A percentile compares a stretch with the other conserved stretches of the same genome.
Conservation (phyloP, 2,797 vertebrate genomes). For the Esox masquinongy region DNA sequence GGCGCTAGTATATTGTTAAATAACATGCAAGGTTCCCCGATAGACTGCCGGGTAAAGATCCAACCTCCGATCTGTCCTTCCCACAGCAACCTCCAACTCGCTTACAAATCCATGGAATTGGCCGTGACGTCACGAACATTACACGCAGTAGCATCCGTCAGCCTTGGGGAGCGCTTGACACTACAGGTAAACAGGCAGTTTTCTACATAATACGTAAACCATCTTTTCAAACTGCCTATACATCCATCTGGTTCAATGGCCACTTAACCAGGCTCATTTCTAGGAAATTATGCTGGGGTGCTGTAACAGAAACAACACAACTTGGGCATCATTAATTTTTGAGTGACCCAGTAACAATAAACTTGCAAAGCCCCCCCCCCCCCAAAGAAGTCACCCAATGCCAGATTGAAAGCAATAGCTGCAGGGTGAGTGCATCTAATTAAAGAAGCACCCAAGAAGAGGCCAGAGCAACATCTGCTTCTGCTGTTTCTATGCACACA, state of each 20-base stretch:
- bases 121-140: constrained; percentile 67
- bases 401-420: constrained; percentile 26
- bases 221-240: neutral
- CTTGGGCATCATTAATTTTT: constrained; percentile 37
- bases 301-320: neutral
- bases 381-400: constrained; percentile 22
- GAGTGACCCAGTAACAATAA: constrained; percentile 27
- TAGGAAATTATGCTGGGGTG: neutral
- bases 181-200: neutral
- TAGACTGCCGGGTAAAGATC: constrained; percentile 20
- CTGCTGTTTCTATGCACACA: constrained; percentile 1
- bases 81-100: constrained; percentile 63
- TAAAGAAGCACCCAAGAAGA: constrained; percentile 6
- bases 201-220: neutral
- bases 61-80: constrained; percentile 47
- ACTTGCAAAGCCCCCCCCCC: constrained; percentile 10
- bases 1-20: constrained; percentile 9
- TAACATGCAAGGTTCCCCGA: constrained; percentile 33
- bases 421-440: constrained; percentile 11
- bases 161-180: constrained; percentile 42
- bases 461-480: constrained; percentile 8
- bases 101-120: constrained; percentile 65
- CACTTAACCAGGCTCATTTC: neutral
- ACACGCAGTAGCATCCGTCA: neutral
- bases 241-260: neutral